Evolutionary conservation across 1,140 invertebrate species (phyloP), one percentile per base, ranked within the genome.

Genomic region (Philotrypesis tridentata): DNA sequence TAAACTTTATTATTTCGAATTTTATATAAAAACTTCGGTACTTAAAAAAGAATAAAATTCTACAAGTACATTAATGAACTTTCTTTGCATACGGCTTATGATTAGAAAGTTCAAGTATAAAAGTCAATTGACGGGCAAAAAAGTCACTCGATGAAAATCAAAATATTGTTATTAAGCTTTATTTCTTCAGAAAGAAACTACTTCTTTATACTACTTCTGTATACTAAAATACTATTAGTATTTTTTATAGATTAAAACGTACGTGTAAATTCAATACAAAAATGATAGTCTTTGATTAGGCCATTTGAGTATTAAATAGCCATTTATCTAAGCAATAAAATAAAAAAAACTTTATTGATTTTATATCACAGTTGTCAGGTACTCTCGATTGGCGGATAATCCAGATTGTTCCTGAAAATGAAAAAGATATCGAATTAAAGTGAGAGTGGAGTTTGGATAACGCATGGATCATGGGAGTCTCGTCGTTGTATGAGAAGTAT

Each of bases 331-430:
- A 55, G 48, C 6, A 6, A 17, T 55, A 55, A 55, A 55, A 55
- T 55, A n/a, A 55, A 55, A 55, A 55, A 55, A n/a, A n/a, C 21
- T 7, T 82, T 33, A 61, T 87, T 73, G 43, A 80, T 80, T 82
- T 85, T 83, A 75, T 90, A 91, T 91, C 90, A 91, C 90, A 91
- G 89, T 89, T 87, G 86, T 91, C 90, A 91, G 90, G 90, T 91
- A 91, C 89, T 60, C 83, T 86, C 85, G 81, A 84, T 86, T 84
- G 83, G 85, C 84, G 84, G 40, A 74, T 74, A 85, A 86, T 87
- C 85, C 86, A 79, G 80, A 79, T 72, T 43, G 83, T 80, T 85
- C 87, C 90, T 91, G 90, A 87, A 91, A 91, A 85, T 84, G 83
- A 89, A 88, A 91, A 88, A 87, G 82, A 65, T 27, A 86, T 83